phyloP scores from a whole-genome alignment of 2,797 vertebrate species.

The Trichosurus vulpecula region DNA sequence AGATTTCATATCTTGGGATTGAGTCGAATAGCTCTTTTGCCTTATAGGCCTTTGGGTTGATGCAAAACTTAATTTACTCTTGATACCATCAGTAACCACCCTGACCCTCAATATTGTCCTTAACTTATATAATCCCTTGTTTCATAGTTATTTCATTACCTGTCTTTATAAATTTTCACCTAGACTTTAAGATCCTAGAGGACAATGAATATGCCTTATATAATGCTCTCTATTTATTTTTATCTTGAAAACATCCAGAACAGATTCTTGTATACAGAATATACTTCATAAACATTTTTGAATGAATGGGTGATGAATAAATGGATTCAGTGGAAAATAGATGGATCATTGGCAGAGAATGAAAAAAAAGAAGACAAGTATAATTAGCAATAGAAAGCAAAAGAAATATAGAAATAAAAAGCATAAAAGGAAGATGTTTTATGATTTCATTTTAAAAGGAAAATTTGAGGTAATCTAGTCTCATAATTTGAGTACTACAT shows the following conservation, averaged over 20 bases:
- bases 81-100: background rate
- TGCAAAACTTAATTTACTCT: background rate
- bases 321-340: slow-evolving; percentile 47
- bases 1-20: background rate
- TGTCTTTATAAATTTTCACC: background rate
- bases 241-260: background rate
- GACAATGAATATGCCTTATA: background rate
- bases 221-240: background rate
- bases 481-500: background rate
- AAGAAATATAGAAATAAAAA: slow-evolving; percentile 32
- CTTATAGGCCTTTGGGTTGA: background rate
- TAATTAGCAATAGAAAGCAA: slow-evolving; percentile 23
- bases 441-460: background rate
- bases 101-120: background rate
- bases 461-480: background rate
- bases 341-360: slow-evolving; percentile 23
- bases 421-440: slow-evolving; percentile 24
- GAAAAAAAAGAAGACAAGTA: slow-evolving; percentile 38
- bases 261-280: background rate
- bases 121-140: background rate
- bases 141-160: background rate
- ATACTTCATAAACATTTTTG: slow-evolving; percentile 29
- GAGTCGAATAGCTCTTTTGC: background rate
- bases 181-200: background rate
- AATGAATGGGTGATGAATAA: slow-evolving; percentile 27